Conservation (phyloP, 2,888 invertebrate species). For the Yponomeuta sedellus region DNA sequence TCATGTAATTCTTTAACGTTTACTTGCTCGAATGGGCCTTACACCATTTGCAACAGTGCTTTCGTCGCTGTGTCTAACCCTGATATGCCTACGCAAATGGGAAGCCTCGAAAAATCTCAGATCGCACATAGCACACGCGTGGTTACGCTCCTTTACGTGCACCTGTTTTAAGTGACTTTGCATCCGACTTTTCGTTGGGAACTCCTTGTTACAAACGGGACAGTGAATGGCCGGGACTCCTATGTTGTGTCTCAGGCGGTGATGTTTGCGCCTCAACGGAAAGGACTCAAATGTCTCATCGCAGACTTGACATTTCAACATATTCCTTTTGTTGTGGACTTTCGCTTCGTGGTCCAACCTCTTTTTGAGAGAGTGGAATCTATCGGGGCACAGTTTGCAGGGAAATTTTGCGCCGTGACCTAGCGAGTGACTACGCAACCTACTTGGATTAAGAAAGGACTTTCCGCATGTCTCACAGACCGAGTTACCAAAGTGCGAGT, state of each 20-base stretch:
- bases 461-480: constrained; percentile 63
- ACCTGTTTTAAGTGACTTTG: constrained; percentile 56
- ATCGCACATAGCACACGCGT: constrained; percentile 63
- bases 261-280: constrained; percentile 45
- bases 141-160: constrained; percentile 63
- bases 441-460: constrained; percentile 51
- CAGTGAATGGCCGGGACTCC: constrained; percentile 44
- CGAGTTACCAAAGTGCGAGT: constrained; percentile 53
- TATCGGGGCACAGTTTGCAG: constrained; percentile 44
- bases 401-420: constrained; percentile 48
- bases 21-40: constrained; percentile 35
- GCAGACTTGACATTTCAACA: constrained; percentile 51
- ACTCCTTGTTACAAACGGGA: constrained; percentile 48
- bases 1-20: too few species aligned
- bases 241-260: constrained; percentile 39
- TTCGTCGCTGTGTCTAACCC: constrained; percentile 68
- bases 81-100: constrained; percentile 64
- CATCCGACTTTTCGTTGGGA: constrained; percentile 52
- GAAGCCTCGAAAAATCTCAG: constrained; percentile 69
- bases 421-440: constrained; percentile 48
- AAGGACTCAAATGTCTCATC: constrained; percentile 49
- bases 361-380: constrained; percentile 46
- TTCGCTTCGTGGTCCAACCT: constrained; percentile 44
- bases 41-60: constrained; percentile 57
- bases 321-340: constrained; percentile 43